These are phyloP conservation scores for Musca vetustissima DNA, from an alignment of 1,140 invertebrate genomes.

Conservation along the genomic window DNA sequence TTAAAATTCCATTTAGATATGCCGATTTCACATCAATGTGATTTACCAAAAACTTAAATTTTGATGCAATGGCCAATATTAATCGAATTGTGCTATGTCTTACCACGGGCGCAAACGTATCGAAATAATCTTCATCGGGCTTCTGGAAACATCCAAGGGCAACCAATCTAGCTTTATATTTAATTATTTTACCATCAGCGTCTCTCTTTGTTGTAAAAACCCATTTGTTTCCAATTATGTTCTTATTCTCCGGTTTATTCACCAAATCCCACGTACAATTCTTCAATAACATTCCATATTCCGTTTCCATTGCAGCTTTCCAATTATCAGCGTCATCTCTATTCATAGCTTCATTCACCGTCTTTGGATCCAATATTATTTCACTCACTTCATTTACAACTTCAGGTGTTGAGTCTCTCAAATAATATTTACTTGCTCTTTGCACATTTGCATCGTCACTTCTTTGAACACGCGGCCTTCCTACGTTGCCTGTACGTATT, in stretches of 20 bases:
- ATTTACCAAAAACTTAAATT: conserved; percentile 25
- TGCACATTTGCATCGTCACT: too few relatives aligned
- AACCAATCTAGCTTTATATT: conserved; percentile 39
- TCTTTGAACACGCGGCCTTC: neutral
- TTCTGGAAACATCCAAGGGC: conserved; percentile 47
- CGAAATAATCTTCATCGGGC: conserved; percentile 47
- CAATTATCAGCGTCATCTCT: neutral
- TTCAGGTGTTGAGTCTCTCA: neutral
- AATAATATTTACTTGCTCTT: neutral
- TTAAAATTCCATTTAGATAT: conserved; percentile 54
- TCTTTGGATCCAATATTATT: neutral
- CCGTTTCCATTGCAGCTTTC: conserved; percentile 12
- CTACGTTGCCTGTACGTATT: neutral
- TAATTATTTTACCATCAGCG: neutral
- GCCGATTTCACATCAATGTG: conserved; percentile 39
- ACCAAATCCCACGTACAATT: neutral
- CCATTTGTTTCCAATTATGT: conserved; percentile 14
- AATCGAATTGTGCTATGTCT: conserved; percentile 36
- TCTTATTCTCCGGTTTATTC: neutral
- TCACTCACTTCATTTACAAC: too few relatives aligned
- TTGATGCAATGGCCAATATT: conserved; percentile 47
- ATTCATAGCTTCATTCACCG: neutral
- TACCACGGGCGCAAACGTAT: conserved; percentile 30
- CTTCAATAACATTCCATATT: conserved; percentile 8
- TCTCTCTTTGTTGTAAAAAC: conserved; percentile 11